These are phyloP conservation scores for Regulus satrapa DNA, from an alignment of 2,113 vertebrate species.

Conservation along the genomic window DNA sequence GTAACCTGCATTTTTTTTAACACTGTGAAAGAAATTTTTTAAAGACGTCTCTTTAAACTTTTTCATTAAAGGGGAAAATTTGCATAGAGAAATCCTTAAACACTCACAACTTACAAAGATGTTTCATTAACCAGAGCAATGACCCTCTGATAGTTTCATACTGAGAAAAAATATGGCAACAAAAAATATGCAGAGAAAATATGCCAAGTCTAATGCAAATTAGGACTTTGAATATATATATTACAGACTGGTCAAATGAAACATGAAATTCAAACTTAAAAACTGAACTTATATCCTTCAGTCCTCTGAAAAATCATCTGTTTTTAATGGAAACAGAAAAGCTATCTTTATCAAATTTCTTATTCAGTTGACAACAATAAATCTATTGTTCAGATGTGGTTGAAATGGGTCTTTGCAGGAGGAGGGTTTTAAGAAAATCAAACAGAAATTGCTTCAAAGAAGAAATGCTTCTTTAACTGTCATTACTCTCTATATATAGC, in stretches of 20 bases:
- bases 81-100: slow-evolving; percentile 7
- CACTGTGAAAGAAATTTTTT: not conserved
- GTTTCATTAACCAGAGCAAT: not conserved
- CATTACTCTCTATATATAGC: not conserved
- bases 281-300: not conserved
- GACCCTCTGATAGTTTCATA: not conserved
- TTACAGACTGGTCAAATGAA: not conserved
- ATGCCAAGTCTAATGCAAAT: not conserved
- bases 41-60: not conserved
- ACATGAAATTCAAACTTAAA: slow-evolving; percentile 9
- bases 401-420: slow-evolving; percentile 18
- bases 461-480: slow-evolving; percentile 10
- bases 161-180: not conserved
- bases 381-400: not conserved
- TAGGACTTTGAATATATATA: not conserved
- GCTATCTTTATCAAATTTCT: slow-evolving; percentile 15
- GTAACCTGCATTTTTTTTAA: slow-evolving; percentile 9
- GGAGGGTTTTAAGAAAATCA: not conserved
- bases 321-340: slow-evolving; percentile 15
- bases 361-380: slow-evolving; percentile 5
- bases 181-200: slow-evolving; percentile 10
- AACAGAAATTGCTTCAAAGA: slow-evolving; percentile 13
- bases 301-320: not conserved
- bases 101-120: not conserved
- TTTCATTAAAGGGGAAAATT: not conserved